Base-by-base conservation (phyloP, 2,888 invertebrate species). In the Microplitis deprimator region DNA sequence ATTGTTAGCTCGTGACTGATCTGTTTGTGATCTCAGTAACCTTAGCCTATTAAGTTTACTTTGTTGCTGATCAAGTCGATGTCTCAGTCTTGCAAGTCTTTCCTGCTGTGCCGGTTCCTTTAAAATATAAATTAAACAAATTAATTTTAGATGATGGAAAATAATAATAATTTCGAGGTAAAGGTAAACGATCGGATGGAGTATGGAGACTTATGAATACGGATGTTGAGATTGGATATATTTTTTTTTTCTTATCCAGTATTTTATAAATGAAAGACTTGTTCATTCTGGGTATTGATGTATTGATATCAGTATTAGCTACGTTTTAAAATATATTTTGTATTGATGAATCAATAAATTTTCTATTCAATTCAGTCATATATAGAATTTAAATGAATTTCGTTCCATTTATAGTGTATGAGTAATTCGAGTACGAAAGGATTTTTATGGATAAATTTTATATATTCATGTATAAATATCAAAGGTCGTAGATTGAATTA, bases 41-140 rank as follows among this genome's bases (percentile, higher is more conserved):
- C 97, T 92, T 90, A 98, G 92, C 90, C 97, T 95, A 85, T 97
- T 93, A 90, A 98, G 92, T 91, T 98, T 98, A 89, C 96, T 93
- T 91, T 98, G 98, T 91, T 98, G 98, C 81, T 96, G 96, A 90
- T 98, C 97, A 85, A 98, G 96, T 84, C 97, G 94, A 88, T 98
- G 97, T 84, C 97, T 93, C 87, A 98, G 92, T 88, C 96, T 92
- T 79, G 96, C 93, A 87, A 97, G 92, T 83, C 96, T 93, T 90
- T 97, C 97, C 87, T 96, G 96, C 91, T 97, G 97, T 77, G 96
- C 95, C 82, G 96, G 94, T 89, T 95, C 93, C 92, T 93, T 90
- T 69, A 83, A 86, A 71, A 70, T 72, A 68, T 10, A 71, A 59
- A 67, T 38, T 17, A 38, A 68, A 62, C 7, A 50, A 50, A 7